Conservation (phyloP, 2,888 invertebrate genomes). For the Pantelozetes paolii region DNA sequence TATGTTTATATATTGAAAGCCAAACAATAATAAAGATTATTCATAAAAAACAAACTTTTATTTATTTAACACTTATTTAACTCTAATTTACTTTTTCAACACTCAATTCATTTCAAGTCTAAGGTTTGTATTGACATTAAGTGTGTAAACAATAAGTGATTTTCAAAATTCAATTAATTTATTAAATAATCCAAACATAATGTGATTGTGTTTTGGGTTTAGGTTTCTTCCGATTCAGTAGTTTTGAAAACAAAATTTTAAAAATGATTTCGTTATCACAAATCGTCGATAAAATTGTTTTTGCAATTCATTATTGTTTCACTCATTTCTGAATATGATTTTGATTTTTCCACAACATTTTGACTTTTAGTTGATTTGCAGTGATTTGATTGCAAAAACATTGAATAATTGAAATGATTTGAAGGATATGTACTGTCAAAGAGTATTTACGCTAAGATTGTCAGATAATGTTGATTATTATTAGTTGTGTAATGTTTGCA, state of each 20-base stretch:
- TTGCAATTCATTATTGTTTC: no score
- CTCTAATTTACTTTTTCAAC: no score
- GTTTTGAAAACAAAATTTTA: no score
- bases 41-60: not conserved
- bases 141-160: no score
- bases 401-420: not conserved
- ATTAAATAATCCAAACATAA: no score
- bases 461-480: slow-evolving; percentile 4
- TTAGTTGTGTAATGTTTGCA: not conserved
- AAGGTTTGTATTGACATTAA: not conserved
- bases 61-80: not conserved
- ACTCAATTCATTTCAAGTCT: not conserved
- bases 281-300: no score
- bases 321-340: not conserved
- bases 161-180: no score
- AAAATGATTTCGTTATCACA: no score
- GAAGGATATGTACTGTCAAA: not conserved
- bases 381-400: not conserved
- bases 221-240: no score
- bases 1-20: slow-evolving; percentile 10
- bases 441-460: not conserved
- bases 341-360: not conserved
- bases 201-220: no score
- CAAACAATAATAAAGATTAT: slow-evolving; percentile 15
- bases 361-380: not conserved